Evolutionary conservation across 2,888 invertebrate species (phyloP).

Genomic region (Lepidocyrtoides sp.): DNA sequence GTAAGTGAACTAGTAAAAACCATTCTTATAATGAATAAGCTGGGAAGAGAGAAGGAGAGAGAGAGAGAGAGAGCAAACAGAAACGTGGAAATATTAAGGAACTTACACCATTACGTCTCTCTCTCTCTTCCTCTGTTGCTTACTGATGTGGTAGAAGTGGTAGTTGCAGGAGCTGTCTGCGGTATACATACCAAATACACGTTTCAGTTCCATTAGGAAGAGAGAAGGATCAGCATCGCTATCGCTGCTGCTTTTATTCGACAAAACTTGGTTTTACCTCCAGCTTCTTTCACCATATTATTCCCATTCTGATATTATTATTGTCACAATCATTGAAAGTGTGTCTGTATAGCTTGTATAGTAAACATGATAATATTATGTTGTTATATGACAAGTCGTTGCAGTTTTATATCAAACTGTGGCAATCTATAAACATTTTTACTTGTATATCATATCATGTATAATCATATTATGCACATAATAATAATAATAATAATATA

Average conservation of each 20-base stretch:
- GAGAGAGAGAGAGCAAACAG: conserved; percentile 62
- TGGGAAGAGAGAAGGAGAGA: not conserved
- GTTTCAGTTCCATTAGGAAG: conserved; percentile 3
- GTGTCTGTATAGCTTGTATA: conserved; percentile 11
- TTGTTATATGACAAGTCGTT: not conserved
- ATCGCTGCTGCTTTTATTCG: not conserved
- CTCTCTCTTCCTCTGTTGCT: conserved; percentile 34
- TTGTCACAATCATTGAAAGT: conserved; percentile 42
- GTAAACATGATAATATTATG: not conserved
- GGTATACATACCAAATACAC: conserved; percentile 17
- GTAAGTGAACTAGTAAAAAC: conserved; percentile 66
- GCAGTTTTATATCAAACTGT: not conserved
- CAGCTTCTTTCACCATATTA: conserved; percentile 31
- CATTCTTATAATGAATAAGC: conserved; percentile 68
- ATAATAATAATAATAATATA: not conserved
- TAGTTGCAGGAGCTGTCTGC: conserved; percentile 31
- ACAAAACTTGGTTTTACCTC: conserved; percentile 27
- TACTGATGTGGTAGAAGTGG: conserved; percentile 29
- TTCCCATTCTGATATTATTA: conserved; percentile 17
- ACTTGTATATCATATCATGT: conserved; percentile 6
- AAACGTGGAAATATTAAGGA: conserved; percentile 67
- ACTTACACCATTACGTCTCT: conserved; percentile 49
- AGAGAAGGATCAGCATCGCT: conserved; percentile 4
- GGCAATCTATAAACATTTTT: conserved; percentile 20
- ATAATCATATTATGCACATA: conserved; percentile 29